Evolutionary conservation across 2,113 vertebrate genomes (phyloP).

Genomic region (Odobenus rosmarus): DNA sequence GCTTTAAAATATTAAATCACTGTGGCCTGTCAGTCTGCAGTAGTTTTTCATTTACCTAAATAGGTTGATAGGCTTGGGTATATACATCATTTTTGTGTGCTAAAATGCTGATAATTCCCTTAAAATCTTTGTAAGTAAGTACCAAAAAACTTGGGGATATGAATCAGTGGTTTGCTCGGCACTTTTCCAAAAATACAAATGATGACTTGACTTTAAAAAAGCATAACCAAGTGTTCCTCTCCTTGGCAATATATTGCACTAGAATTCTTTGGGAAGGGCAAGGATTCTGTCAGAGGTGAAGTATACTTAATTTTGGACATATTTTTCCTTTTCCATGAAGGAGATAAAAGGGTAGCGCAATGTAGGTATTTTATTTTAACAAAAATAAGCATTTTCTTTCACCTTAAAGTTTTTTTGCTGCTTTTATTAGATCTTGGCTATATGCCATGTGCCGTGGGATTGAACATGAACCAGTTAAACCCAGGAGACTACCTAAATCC

Average conservation of each 20-base stretch:
- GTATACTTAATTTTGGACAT: slow-evolving; percentile 29
- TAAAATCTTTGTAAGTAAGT: not conserved
- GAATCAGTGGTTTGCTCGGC: not conserved
- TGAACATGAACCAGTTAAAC: slow-evolving; percentile 96
- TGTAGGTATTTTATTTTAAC: slow-evolving; percentile 7
- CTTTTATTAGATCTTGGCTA: slow-evolving; percentile 91
- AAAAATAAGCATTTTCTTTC: slow-evolving; percentile 45
- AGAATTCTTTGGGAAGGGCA: not conserved
- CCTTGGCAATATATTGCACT: not conserved
- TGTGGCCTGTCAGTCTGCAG: not conserved
- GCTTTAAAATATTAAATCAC: slow-evolving; percentile 48
- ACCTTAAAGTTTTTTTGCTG: slow-evolving; percentile 43
- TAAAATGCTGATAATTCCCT: not conserved
- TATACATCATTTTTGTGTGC: not conserved
- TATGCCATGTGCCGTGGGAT: slow-evolving; percentile 95
- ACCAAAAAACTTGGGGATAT: not conserved
- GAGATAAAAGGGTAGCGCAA: not conserved
- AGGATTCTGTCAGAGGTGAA: slow-evolving; percentile 23
- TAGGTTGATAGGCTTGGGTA: not conserved
- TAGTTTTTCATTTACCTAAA: not conserved
- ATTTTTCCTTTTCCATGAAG: slow-evolving; percentile 24
- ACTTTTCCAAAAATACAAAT: slow-evolving; percentile 45
- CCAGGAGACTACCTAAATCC: slow-evolving; percentile 94
- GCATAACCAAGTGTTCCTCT: not conserved
- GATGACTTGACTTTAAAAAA: slow-evolving; percentile 42